Percentiles rank a stretch among this genome's conserved stretches.
These are phyloP conservation scores for Sminthurides aquaticus DNA, from an alignment of 2,888 invertebrate genomes.

Conservation along the genomic window DNA sequence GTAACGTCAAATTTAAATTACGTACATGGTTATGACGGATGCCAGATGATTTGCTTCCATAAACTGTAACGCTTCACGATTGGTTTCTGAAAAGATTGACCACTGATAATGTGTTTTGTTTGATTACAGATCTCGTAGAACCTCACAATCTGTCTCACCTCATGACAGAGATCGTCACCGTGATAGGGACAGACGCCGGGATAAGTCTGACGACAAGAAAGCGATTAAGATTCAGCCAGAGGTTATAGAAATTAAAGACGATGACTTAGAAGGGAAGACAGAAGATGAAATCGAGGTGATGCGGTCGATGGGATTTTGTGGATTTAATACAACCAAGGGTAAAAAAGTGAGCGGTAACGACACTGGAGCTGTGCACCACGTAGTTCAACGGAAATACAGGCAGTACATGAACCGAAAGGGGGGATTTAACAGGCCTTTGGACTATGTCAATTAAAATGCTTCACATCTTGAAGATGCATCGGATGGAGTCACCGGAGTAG, in stretches of 20 bases:
- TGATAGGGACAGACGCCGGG: slow-evolving; percentile 9
- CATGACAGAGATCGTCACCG: slow-evolving; percentile 26
- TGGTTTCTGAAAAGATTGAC: no score
- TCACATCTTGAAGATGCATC: no score
- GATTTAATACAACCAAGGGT: slow-evolving; percentile 91
- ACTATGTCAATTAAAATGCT: slow-evolving; percentile 72
- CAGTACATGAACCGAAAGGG: slow-evolving; percentile 99
- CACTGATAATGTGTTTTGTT: not conserved
- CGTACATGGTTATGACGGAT: no score
- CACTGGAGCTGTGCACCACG: slow-evolving; percentile 88
- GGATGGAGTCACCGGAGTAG: no score
- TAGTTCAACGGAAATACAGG: slow-evolving; percentile 89
- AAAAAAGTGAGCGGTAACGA: slow-evolving; percentile 92
- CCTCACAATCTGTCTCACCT: slow-evolving; percentile 33
- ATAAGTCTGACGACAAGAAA: slow-evolving; percentile 16
- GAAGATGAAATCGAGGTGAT: slow-evolving; percentile 92
- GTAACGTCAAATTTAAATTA: no score
- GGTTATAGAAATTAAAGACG: slow-evolving; percentile 54
- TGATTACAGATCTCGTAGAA: slow-evolving; percentile 43
- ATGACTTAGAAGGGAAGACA: slow-evolving; percentile 81
- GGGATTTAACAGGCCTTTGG: slow-evolving; percentile 94
- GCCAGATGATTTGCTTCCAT: no score
- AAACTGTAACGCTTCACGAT: no score
- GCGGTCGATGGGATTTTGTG: slow-evolving; percentile 92
- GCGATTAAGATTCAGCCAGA: slow-evolving; percentile 22